These are phyloP conservation scores for Hippocampus zosterae DNA, from an alignment of 2,113 vertebrate species.

Conservation along the genomic window DNA sequence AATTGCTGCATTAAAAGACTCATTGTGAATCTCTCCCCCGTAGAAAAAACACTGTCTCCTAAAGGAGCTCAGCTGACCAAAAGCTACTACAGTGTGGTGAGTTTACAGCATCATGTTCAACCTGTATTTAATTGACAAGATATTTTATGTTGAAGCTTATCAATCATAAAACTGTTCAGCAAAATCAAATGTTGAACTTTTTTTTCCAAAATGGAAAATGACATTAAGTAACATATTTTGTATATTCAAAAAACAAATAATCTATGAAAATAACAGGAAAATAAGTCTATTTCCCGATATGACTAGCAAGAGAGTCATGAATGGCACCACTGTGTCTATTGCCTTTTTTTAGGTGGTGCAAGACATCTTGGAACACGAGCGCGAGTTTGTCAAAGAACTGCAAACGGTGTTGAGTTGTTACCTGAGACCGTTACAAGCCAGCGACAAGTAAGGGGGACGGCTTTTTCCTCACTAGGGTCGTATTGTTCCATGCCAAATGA, in stretches of 20 bases:
- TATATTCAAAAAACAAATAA: no score
- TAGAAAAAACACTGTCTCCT: slow-evolving; percentile 91
- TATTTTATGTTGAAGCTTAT: no score
- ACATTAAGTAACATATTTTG: no score
- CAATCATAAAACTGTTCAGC: no score
- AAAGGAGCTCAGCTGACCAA: slow-evolving; percentile 90
- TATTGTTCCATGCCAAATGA: no score
- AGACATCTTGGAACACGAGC: slow-evolving; percentile 94
- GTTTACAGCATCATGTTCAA: slow-evolving; percentile 37
- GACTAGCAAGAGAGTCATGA: no score
- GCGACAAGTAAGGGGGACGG: slow-evolving; percentile 85
- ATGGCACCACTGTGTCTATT: not conserved
- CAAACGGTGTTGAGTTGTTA: slow-evolving; percentile 86
- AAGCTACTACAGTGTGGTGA: slow-evolving; percentile 96
- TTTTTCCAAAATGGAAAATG: no score
- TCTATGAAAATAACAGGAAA: no score
- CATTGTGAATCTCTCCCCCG: slow-evolving; percentile 15
- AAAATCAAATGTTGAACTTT: no score
- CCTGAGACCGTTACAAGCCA: slow-evolving; percentile 87
- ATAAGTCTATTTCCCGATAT: no score
- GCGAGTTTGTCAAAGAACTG: slow-evolving; percentile 92
- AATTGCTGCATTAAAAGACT: not conserved
- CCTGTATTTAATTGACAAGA: not conserved
- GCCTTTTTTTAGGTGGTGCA: slow-evolving; percentile 83
- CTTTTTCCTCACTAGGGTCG: not conserved